Percentiles rank a stretch among this genome's conserved stretches.
These are phyloP conservation scores for Chouioia cunea DNA, from an alignment of 2,888 invertebrate species.

Conservation along the genomic window DNA sequence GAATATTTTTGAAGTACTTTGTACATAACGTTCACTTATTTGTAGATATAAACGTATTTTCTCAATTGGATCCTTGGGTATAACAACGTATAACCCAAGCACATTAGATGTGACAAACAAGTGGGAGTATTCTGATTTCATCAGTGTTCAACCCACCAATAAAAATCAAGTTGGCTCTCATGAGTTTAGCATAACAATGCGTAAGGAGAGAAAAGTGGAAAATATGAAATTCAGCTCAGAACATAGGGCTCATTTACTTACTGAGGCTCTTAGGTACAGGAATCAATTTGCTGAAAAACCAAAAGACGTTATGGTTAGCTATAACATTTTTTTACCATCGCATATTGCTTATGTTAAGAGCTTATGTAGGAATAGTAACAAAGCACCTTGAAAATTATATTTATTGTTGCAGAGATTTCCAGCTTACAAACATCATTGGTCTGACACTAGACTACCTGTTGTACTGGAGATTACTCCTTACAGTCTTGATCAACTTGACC, in stretches of 20 bases:
- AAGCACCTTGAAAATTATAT: no score
- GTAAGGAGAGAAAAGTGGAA: constrained; percentile 91
- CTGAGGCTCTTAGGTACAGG: constrained; percentile 88
- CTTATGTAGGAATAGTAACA: no score
- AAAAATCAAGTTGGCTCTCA: constrained; percentile 69
- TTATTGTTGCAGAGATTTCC: constrained; percentile 78
- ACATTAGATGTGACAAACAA: constrained; percentile 93
- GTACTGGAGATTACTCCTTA: constrained; percentile 93
- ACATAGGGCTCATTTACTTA: constrained; percentile 90
- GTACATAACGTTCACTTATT: neutral
- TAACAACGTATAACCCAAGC: constrained; percentile 97
- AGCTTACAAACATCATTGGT: constrained; percentile 97
- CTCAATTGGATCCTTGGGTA: constrained; percentile 93
- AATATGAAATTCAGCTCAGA: constrained; percentile 97
- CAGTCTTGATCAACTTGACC: constrained; percentile 92
- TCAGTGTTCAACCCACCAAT: constrained; percentile 76
- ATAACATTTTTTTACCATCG: no score
- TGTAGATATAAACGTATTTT: constrained; percentile 94
- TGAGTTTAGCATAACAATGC: constrained; percentile 87
- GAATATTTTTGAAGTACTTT: no score
- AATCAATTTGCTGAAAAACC: constrained; percentile 85
- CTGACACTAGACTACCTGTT: constrained; percentile 88
- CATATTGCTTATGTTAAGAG: no score
- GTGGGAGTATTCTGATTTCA: constrained; percentile 88
- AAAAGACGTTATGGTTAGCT: constrained; percentile 79